Evolutionary conservation across 2,113 vertebrate species (phyloP).

Genomic region (Elephantulus edwardii): DNA sequence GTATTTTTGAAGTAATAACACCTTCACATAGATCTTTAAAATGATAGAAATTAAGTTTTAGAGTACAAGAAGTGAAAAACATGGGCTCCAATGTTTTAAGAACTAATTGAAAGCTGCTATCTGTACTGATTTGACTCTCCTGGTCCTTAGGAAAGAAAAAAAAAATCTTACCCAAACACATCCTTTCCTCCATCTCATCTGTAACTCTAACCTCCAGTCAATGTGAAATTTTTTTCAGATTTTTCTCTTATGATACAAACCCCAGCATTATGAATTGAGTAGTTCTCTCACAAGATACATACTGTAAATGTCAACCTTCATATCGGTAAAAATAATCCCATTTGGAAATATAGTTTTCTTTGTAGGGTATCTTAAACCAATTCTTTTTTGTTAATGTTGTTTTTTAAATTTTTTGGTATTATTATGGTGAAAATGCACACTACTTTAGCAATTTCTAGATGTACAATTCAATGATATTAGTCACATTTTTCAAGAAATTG

Average conservation of each 20-base stretch:
- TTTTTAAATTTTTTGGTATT: too few species aligned
- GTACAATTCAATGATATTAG: not conserved
- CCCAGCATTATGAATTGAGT: too few species aligned
- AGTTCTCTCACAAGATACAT: not conserved
- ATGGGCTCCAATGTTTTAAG: not conserved
- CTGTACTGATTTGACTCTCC: accelerated
- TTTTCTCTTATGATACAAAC: not conserved
- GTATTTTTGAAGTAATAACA: not conserved
- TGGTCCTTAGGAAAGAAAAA: not conserved
- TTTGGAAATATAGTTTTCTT: too few species aligned
- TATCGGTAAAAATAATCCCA: too few species aligned
- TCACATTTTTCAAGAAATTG: not conserved
- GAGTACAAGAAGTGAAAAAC: not conserved
- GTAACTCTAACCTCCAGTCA: accelerated
- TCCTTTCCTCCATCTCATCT: not conserved
- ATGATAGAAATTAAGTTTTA: not conserved
- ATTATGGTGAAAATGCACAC: too few species aligned
- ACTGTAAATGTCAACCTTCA: too few species aligned
- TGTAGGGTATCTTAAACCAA: too few species aligned
- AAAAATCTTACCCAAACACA: not conserved
- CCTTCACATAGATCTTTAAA: not conserved
- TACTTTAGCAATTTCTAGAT: too few species aligned
- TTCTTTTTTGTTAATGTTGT: too few species aligned
- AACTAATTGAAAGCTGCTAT: not conserved
- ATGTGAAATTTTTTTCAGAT: not conserved